Base-by-base conservation (phyloP, 2,888 invertebrate genomes). In the Auanema sp. region DNA sequence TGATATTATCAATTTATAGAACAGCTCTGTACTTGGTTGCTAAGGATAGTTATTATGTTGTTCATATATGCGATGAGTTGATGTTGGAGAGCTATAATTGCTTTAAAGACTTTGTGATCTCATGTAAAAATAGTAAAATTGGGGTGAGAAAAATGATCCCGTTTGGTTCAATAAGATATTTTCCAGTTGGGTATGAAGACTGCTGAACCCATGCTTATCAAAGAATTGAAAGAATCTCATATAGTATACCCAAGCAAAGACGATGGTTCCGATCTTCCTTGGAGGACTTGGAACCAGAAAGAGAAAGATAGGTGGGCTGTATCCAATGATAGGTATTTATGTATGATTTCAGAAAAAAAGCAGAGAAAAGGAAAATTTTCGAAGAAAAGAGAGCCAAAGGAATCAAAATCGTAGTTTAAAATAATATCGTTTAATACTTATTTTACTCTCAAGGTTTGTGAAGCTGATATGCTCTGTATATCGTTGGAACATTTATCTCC, bases 21-120 rank as follows among this genome's bases (percentile, higher is more conserved):
- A 33, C 66, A 12, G 63, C 63, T 24, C 25, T 74, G 12, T 65
- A 60, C 44, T 55, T 70, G 12, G 62, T 66, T n/a, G 77, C 77
- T 16, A 71, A 70, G 14, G 59, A 67, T 41, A 33, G 69, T 41
- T 64, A 67, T 3, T 76, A 68, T 44, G 10, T 76, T 12, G 59
- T 60, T 14, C n/a, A 59, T 10, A 25, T 56, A 12, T 41, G 59
- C 16, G 66, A 65, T 23, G 58, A 69, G 52, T 55, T 66, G 49
- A 33, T 60, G 21, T 10, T 74, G 25, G 73, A 74, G 49, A 60
- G 56, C 21, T 14, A 25, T 10, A n/a, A 52, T 11, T 23, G 6
- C 6, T 42, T 40, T 23, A 55, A 23, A 16, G 65, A 65, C 12
- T 10, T 60, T 24, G 60, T 33, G 6, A 40, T 55, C 18, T 56